phyloP scores from a whole-genome alignment of 2,888 invertebrate species.

The Trichopria drosophilae region DNA sequence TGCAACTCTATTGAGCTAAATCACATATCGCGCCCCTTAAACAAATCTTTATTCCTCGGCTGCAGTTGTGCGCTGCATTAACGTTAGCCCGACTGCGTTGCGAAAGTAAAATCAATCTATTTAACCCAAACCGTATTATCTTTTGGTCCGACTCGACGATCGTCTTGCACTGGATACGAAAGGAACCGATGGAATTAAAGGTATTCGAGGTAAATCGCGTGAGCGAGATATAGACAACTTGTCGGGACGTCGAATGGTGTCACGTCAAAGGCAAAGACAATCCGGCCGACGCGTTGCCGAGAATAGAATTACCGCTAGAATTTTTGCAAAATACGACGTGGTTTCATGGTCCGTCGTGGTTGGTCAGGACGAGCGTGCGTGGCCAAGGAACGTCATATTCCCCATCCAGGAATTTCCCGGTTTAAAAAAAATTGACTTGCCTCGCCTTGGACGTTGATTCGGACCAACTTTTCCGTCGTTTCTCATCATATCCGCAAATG shows the following conservation, averaged over 20 bases:
- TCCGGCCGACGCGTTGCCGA: conserved; percentile 33
- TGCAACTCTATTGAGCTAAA: conserved; percentile 21
- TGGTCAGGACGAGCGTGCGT: background rate
- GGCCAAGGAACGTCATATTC: background rate
- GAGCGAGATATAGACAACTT: conserved; percentile 28
- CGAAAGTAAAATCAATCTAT: too few species aligned
- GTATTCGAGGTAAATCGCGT: conserved; percentile 34
- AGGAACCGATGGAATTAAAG: conserved; percentile 25
- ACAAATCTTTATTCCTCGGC: conserved; percentile 15
- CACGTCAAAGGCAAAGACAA: conserved; percentile 30
- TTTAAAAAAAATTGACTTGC: background rate
- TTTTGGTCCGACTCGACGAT: too few species aligned
- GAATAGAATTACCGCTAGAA: conserved; percentile 22
- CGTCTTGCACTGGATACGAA: too few species aligned
- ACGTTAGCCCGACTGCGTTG: too few species aligned
- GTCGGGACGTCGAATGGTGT: conserved; percentile 28
- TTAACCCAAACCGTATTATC: too few species aligned
- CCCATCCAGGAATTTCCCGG: background rate
- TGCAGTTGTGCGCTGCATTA: conserved; percentile 32
- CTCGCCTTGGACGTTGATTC: background rate
- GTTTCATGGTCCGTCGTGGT: conserved; percentile 27
- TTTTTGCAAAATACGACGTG: conserved; percentile 23
- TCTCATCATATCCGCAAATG: background rate
- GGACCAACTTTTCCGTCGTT: background rate
- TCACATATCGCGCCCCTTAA: conserved; percentile 26